phyloP scores from a whole-genome alignment of 1,140 invertebrate species.

The Lepidostoma basale region DNA sequence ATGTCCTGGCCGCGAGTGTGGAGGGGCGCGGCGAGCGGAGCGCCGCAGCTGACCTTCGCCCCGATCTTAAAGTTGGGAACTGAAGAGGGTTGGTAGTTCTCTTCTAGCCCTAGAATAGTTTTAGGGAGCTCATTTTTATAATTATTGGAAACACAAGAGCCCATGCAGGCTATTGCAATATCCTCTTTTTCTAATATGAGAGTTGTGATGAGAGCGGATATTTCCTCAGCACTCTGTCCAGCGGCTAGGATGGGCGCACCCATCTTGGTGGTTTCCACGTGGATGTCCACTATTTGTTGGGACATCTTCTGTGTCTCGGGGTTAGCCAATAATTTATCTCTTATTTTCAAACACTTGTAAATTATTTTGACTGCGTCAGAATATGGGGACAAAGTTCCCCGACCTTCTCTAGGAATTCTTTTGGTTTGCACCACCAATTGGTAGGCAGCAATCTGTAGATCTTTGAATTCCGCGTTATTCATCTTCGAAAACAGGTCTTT shows the following conservation, averaged over 20 bases:
- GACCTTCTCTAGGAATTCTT: conserved; percentile 51
- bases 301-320: conserved; percentile 52
- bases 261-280: conserved; percentile 55
- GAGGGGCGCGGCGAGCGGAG: neutral
- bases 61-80: conserved; percentile 33
- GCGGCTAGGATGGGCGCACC: conserved; percentile 50
- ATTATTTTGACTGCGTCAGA: conserved; percentile 54
- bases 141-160: neutral
- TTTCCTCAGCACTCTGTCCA: conserved; percentile 51
- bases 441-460: conserved; percentile 52
- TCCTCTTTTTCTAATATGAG: conserved; percentile 34
- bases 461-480: conserved; percentile 48
- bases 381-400: conserved; percentile 51
- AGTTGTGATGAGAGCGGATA: conserved; percentile 47
- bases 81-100: neutral
- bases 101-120: neutral
- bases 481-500: conserved; percentile 51
- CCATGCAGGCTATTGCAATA: neutral
- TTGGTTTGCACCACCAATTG: conserved; percentile 51
- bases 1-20: no score
- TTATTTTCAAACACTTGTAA: conserved; percentile 55
- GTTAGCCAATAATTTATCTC: conserved; percentile 54
- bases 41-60: conserved; percentile 19
- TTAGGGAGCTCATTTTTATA: neutral
- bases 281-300: conserved; percentile 55